Conservation (phyloP, 2,888 invertebrate species). For the Cheilosia vulpina region DNA sequence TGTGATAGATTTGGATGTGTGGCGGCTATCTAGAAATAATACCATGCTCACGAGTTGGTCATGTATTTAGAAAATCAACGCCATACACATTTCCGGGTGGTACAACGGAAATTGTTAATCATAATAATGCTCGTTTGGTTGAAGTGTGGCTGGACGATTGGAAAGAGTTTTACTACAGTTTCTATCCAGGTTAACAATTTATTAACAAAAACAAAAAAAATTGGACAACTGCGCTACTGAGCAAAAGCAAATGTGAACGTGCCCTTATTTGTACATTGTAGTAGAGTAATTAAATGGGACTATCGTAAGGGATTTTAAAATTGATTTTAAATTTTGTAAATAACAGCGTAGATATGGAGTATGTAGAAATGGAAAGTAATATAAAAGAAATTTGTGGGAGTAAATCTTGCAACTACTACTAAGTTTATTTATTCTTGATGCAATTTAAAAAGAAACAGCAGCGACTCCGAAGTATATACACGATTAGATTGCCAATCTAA, state of each 20-base stretch:
- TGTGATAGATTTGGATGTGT: slow-evolving; percentile 96
- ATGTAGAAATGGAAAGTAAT: no score
- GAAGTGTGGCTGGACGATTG: slow-evolving; percentile 99
- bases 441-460: no score
- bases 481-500: no score
- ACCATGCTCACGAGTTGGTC: slow-evolving; percentile 97
- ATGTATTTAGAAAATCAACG: slow-evolving; percentile 98
- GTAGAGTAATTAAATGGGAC: background rate
- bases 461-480: no score
- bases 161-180: slow-evolving; percentile 99
- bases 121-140: slow-evolving; percentile 99
- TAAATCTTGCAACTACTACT: no score
- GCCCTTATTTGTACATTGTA: background rate
- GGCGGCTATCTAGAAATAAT: slow-evolving; percentile 97
- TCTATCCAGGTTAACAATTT: slow-evolving; percentile 93
- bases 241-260: slow-evolving; percentile 23
- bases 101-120: slow-evolving; percentile 97
- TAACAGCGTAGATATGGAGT: no score
- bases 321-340: no score
- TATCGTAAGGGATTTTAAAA: no score
- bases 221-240: slow-evolving; percentile 40
- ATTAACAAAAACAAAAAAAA: slow-evolving; percentile 42
- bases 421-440: no score
- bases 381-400: no score
- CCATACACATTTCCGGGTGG: slow-evolving; percentile 99